phyloP scores from a whole-genome alignment of 2,113 vertebrate genomes.

The Panurus biarmicus region DNA sequence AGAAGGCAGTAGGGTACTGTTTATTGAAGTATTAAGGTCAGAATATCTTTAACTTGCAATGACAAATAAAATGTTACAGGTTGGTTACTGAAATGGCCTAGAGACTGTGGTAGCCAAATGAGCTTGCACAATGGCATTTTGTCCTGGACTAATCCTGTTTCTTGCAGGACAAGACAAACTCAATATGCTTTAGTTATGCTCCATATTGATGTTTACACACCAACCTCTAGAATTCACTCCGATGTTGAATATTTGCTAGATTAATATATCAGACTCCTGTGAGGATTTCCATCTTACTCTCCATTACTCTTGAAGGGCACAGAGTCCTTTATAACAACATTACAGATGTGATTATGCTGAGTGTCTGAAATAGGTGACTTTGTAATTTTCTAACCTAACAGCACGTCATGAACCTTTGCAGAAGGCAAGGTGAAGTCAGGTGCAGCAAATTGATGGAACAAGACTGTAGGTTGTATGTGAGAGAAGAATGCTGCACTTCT shows the following conservation, averaged over 20 bases:
- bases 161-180: background rate
- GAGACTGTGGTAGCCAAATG: background rate
- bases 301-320: background rate
- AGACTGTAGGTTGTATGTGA: background rate
- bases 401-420: background rate
- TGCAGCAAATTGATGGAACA: background rate
- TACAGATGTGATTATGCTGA: background rate
- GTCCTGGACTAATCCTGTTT: background rate
- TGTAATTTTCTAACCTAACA: background rate
- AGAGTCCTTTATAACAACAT: background rate
- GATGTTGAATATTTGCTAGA: background rate
- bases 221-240: background rate
- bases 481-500: background rate
- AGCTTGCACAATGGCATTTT: background rate
- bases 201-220: background rate
- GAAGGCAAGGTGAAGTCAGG: background rate
- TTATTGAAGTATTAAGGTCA: background rate
- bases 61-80: background rate
- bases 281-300: background rate
- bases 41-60: background rate
- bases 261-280: background rate
- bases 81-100: background rate
- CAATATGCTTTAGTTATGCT: background rate
- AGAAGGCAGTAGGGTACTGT: background rate
- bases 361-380: background rate